These are phyloP conservation scores for Lemur catta DNA, from an alignment of 2,797 vertebrate species.

Conservation along the genomic window DNA sequence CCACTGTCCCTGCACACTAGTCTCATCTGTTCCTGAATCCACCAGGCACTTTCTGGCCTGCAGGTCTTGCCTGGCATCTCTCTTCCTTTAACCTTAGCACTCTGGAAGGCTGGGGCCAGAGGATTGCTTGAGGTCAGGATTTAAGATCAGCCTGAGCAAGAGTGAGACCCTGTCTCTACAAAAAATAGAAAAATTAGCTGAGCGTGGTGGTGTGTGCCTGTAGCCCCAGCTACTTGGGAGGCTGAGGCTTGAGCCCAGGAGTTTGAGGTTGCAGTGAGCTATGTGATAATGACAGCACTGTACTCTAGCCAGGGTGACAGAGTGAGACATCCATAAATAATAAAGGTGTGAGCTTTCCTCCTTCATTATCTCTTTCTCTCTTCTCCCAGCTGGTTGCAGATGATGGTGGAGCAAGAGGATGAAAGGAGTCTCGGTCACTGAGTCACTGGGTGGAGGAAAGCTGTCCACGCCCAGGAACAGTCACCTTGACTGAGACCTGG, in stretches of 20 bases:
- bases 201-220: neutral
- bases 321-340: no score
- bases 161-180: neutral
- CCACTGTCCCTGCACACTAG: neutral
- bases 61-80: neutral
- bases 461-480: neutral
- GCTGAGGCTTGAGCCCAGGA: neutral
- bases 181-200: neutral
- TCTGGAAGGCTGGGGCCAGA: neutral
- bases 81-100: neutral
- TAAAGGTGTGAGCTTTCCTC: neutral
- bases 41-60: neutral
- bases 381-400: neutral
- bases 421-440: neutral
- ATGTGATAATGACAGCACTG: no score
- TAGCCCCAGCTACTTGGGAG: neutral
- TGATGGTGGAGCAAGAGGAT: neutral
- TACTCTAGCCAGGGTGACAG: no score
- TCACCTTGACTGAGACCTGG: neutral
- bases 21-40: neutral
- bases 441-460: neutral
- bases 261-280: neutral
- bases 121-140: neutral
- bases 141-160: neutral
- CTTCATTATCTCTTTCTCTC: neutral